phyloP scores from a whole-genome alignment of 2,888 invertebrate genomes.

The Acanthosepion esculentum region DNA sequence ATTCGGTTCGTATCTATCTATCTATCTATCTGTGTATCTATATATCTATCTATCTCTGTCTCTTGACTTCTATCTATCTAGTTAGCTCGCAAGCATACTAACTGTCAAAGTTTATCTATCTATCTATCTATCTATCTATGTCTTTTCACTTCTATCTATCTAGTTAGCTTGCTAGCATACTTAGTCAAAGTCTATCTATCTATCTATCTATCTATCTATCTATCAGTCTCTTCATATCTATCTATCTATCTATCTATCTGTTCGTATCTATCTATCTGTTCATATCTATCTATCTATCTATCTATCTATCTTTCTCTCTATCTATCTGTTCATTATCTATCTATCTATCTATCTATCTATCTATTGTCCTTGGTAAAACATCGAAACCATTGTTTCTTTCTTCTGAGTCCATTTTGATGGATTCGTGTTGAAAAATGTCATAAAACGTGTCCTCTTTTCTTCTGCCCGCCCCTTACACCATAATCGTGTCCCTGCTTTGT shows the following conservation, averaged over 20 bases:
- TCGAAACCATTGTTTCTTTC: background rate
- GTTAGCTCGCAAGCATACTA: too few species aligned
- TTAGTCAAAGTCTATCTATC: background rate
- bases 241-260: background rate
- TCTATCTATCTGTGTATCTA: too few species aligned
- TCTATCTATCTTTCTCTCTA: background rate
- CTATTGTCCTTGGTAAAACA: background rate
- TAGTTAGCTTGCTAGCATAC: too few species aligned
- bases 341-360: too few species aligned
- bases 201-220: too few species aligned
- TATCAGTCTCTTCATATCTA: too few species aligned
- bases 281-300: background rate
- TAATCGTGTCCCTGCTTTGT: background rate
- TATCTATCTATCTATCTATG: background rate
- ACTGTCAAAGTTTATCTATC: background rate
- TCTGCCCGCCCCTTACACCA: background rate
- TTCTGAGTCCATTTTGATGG: background rate
- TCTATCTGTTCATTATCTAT: too few species aligned
- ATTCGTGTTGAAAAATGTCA: too few species aligned
- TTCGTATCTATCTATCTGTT: too few species aligned
- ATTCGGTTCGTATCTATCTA: too few species aligned
- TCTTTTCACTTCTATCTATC: background rate
- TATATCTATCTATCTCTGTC: too few species aligned
- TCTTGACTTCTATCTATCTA: background rate
- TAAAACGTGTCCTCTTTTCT: background rate